A percentile compares a stretch with the other conserved stretches of the same genome.
Evolutionary conservation across 1,140 invertebrate species (phyloP).

Genomic region (Drosophila micromelanica): DNA sequence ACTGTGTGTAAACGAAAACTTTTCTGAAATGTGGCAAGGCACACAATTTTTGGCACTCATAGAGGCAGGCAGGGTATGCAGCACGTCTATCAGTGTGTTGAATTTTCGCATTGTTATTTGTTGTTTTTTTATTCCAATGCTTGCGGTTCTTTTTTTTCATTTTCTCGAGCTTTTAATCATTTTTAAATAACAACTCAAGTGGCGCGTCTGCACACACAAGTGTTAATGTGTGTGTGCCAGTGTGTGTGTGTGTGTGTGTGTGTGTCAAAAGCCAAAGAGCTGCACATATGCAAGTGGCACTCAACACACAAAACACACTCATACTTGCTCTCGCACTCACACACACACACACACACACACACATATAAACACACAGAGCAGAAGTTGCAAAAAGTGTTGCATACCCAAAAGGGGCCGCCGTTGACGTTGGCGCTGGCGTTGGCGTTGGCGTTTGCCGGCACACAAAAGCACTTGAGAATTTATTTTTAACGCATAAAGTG

Average conservation of each 20-base stretch:
- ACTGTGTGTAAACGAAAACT: background rate
- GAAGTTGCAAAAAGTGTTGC: constrained; percentile 46
- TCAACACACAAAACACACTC: constrained; percentile 52
- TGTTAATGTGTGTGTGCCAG: constrained; percentile 24
- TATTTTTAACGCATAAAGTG: constrained; percentile 57
- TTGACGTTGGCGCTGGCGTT: background rate
- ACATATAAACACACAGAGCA: background rate
- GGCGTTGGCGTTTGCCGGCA: constrained; percentile 22
- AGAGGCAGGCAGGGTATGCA: background rate
- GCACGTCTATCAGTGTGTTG: background rate
- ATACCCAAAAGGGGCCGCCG: constrained; percentile 22
- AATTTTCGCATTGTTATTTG: background rate
- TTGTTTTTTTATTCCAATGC: constrained; percentile 16
- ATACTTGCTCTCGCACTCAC: too few species aligned
- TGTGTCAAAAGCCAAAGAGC: constrained; percentile 43
- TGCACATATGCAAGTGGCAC: constrained; percentile 52
- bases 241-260: constrained; percentile 17
- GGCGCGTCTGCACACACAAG: constrained; percentile 38
- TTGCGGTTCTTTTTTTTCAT: constrained; percentile 20
- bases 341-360: constrained; percentile 12
- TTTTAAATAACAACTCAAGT: constrained; percentile 66
- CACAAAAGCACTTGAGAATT: constrained; percentile 63
- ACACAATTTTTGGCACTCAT: too few species aligned
- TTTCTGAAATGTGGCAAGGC: too few species aligned
- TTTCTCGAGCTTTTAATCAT: constrained; percentile 60